Conservation (phyloP, 2,888 invertebrate genomes). For the Scaptomyza polygonia region DNA sequence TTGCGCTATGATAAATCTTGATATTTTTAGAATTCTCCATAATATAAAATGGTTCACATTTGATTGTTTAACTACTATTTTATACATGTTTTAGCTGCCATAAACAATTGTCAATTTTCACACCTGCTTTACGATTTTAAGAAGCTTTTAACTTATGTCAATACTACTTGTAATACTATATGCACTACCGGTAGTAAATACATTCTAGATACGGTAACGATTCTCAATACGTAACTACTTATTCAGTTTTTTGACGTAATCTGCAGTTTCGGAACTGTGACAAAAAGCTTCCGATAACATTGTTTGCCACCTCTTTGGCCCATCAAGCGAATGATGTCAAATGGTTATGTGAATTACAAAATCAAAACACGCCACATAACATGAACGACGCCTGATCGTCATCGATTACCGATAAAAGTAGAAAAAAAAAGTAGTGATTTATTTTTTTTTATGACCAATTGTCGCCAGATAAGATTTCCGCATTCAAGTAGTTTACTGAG, state of each 20-base stretch:
- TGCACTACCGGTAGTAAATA: not conserved
- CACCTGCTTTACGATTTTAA: too few species aligned
- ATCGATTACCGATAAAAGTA: conserved; percentile 13
- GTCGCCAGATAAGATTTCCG: conserved; percentile 27
- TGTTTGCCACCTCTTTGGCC: not conserved
- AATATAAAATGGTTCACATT: too few species aligned
- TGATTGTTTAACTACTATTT: too few species aligned
- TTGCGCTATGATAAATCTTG: conserved; percentile 3
- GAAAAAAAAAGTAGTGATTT: conserved; percentile 14
- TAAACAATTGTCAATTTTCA: too few species aligned
- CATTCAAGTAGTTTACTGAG: not conserved
- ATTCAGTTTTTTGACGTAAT: not conserved
- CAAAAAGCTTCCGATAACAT: too few species aligned
- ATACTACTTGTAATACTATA: too few species aligned
- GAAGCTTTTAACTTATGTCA: too few species aligned
- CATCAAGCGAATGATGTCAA: not conserved
- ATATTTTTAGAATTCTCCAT: too few species aligned
- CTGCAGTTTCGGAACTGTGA: not conserved
- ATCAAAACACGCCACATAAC: conserved; percentile 38
- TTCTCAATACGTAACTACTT: not conserved
- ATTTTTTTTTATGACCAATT: conserved; percentile 63
- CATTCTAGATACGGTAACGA: not conserved
- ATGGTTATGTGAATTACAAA: not conserved
- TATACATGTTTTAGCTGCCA: too few species aligned
- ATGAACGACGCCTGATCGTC: not conserved